Evolutionary conservation across 2,113 vertebrate genomes (phyloP), one percentile per base, ranked within the genome.

Genomic region (Budorcas taxicolor): DNA sequence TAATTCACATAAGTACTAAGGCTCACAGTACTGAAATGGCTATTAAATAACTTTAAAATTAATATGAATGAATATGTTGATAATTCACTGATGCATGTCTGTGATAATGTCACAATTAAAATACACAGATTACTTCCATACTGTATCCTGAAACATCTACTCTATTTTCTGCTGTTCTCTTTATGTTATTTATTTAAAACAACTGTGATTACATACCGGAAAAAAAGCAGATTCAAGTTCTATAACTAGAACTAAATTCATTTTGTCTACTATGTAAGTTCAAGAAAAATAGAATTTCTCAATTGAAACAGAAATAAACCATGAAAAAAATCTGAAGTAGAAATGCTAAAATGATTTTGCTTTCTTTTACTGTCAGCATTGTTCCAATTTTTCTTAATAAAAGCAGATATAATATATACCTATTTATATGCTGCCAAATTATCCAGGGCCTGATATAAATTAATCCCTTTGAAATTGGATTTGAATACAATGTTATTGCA

Each of bases 141-240:
- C 6, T 91, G 31, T 47, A 29, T 83, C 31, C 40, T 83, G 96
- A 93, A 93, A 81, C 4, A 64, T 85, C 78, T 57, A 29, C 16
- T 58, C 10, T 64, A 82, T 84, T 96, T 95, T 93, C 86, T 96
- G 31, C 82, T 96, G n/a, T 91, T 60, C 15, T 71, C 85, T 82
- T 92, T 87, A 90, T 82, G 95, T 94, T 19, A 80, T 64, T 97
- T 58, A 83, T 81, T 83, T 84, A 57, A 91, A 97, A 52, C 14
- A 45, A 71, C 21, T 90, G 3, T 33, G 43, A 55, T 40, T 94
- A 52, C 14, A 53, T 40, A 87, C 31, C 36, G 31, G 19, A 83
- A 58, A 85, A 85, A 81, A 90, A 40, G 40, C 27, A 83, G 12
- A 86, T 91, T 94, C 80, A n/a, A 53, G 11, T 76, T 94, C 36